A percentile compares a stretch with the other conserved stretches of the same genome.
Conservation (phyloP, 2,797 vertebrate genomes). For the Tarsius wallacei region DNA sequence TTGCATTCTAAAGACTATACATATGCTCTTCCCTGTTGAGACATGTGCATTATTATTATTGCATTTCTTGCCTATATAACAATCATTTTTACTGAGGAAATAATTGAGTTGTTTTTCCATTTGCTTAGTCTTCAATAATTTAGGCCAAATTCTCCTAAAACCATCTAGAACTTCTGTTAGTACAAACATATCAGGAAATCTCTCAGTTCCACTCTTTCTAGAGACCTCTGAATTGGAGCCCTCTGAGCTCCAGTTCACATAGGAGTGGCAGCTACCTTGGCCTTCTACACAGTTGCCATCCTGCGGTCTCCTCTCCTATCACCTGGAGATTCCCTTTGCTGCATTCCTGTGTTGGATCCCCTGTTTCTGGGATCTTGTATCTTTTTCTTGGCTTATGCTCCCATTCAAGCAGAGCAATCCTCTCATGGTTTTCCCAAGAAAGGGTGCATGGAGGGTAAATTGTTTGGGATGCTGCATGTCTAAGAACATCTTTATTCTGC, state of each 20-base stretch:
- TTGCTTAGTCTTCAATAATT: conserved; percentile 28
- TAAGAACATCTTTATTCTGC: not conserved
- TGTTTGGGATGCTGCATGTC: not conserved
- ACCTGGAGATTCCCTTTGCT: not conserved
- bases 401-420: not conserved
- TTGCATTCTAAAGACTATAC: not conserved
- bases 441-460: not conserved
- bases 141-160: conserved; percentile 6
- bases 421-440: not conserved
- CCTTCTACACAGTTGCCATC: not conserved
- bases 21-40: not conserved
- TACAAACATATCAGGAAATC: not conserved
- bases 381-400: not conserved
- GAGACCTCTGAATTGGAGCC: not conserved
- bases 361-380: not conserved
- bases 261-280: not conserved
- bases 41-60: no score
- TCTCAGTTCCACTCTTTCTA: not conserved
- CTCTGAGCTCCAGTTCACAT: not conserved
- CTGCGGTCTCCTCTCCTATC: not conserved
- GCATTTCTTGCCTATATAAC: not conserved
- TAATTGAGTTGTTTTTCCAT: not conserved
- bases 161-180: not conserved
- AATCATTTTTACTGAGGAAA: not conserved
- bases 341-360: not conserved